Base-by-base conservation (phyloP, 2,888 invertebrate species). In the Drosophila nr. medialis region DNA sequence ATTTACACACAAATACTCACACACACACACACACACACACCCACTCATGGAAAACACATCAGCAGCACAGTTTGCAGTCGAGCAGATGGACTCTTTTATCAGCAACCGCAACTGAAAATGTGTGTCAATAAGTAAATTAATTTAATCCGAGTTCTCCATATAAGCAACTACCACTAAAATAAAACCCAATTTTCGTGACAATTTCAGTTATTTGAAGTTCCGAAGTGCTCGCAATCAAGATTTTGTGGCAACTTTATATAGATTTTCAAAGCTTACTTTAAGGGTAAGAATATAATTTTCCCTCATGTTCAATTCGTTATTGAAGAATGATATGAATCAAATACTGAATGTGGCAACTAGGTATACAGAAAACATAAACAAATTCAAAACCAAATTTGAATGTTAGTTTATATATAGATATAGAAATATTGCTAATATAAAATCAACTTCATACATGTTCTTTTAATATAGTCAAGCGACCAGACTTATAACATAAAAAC, bases 91-190 rank as follows among this genome's bases (percentile, higher is more conserved):
- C 65, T 64, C 72, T 67, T 67, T 70, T 72, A 66, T 73, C 73
- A 48, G 30, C 27, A 58, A 73, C 73, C 73, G 55, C 72, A 73
- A 65, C 62, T 48, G 36, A 54, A 72, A 74, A 74, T 77, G 63
- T 83, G 74, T 83, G 82, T 81, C 83, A 75, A 80, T 81, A 83
- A 77, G 85, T 77, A 83, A 81, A 85, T 83, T 71, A 85, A 81
- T 81, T 85, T 81, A 58, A 61, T 72, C 62, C 59, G 74, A 74
- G 77, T 77, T 78, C 65, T 73, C 69, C 63, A 72, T 67, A 66
- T 56, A 72, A 78, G 65, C 67, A 60, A 50, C 54, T 60, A 50
- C 60, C 54, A 45, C 51, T 45, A 55, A 49, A 48, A 63, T 49
- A 51, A 38, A 48, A 56, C 53, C 40, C 34, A 68, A 55, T 53